Evolutionary conservation across 92 coral and sea anemone species (phyloP), one percentile per base, ranked within the genome.

Genomic region (Pocillopora meandrina): DNA sequence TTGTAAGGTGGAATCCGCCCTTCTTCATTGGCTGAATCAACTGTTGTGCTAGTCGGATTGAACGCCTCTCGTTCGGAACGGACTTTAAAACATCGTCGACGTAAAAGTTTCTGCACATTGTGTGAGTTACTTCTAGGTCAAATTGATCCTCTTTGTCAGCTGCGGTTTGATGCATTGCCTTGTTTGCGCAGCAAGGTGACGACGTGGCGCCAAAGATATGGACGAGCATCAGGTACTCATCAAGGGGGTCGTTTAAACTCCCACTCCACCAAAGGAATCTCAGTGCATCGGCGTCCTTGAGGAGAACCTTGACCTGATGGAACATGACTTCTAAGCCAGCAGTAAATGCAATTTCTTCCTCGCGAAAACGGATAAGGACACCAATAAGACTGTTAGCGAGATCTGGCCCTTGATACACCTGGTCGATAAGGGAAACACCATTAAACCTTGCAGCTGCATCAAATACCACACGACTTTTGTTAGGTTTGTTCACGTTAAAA

Each of bases 121-220:
- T 67, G 9, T 57, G 59, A 11, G 71, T 72, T 19, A 77, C 84
- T 12, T 77, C 88, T 18, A 61, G 60, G 58, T 16, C 58, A 35
- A 20, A 66, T 15, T 65, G 62, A 0, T 58, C 47, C 20, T 85
- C 89, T 34, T 80, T 81, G 52, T 87, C 90, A 56, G 80, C 86
- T 42, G 90, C 90, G 12, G 78, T 74, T 36, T 86, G 85, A 17
- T 17, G 36, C 36, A 86, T 20, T 26, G 81, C 67, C 47, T 73
- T 72, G 73, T 72, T 86, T 18, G 90, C 81, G 72, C 85, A 79
- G 79, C 90, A 86, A 35, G 86, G 90, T 3, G 86, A 86, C 10
- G 90, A 86, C 12, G 85, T 72, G 7, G 81, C 90, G 3, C 81
- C 86, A 52, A 80, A 86, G 3, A 80, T 80, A 36, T 79, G 85